These are phyloP conservation scores for Silurus meridionalis DNA, from an alignment of 2,113 vertebrate genomes.

Conservation along the genomic window DNA sequence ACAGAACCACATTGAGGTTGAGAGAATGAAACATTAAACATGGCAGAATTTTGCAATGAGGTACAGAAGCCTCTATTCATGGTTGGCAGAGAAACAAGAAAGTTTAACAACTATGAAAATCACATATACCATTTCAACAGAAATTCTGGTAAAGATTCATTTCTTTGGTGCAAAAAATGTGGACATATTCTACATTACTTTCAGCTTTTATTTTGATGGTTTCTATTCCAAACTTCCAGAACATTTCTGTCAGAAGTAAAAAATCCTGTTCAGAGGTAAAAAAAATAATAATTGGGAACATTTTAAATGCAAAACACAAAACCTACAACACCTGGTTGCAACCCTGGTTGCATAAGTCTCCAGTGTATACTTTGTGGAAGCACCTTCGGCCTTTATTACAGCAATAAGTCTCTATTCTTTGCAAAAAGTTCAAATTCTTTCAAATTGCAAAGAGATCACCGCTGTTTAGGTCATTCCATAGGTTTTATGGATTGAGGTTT, in stretches of 20 bases:
- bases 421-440: too few relatives aligned
- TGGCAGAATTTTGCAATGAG: slow-evolving; percentile 41
- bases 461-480: too few relatives aligned
- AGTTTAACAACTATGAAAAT: not conserved
- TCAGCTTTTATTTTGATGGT: not conserved
- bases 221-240: not conserved
- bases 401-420: too few relatives aligned
- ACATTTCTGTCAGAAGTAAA: not conserved
- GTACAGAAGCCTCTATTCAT: slow-evolving; percentile 37
- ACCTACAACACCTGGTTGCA: too few relatives aligned
- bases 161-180: not conserved
- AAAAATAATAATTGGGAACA: too few relatives aligned
- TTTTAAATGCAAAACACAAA: too few relatives aligned
- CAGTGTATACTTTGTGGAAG: too few relatives aligned
- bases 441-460: too few relatives aligned
- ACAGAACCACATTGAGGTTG: slow-evolving; percentile 7
- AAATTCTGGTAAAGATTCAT: not conserved
- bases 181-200: not conserved
- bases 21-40: slow-evolving; percentile 36
- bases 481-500: too few relatives aligned
- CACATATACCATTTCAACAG: not conserved
- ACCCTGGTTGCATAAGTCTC: too few relatives aligned
- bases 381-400: too few relatives aligned
- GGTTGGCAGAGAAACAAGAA: not conserved
- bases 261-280: too few relatives aligned